Conservation (phyloP, 2,113 vertebrate genomes). For the Tursiops truncatus region DNA sequence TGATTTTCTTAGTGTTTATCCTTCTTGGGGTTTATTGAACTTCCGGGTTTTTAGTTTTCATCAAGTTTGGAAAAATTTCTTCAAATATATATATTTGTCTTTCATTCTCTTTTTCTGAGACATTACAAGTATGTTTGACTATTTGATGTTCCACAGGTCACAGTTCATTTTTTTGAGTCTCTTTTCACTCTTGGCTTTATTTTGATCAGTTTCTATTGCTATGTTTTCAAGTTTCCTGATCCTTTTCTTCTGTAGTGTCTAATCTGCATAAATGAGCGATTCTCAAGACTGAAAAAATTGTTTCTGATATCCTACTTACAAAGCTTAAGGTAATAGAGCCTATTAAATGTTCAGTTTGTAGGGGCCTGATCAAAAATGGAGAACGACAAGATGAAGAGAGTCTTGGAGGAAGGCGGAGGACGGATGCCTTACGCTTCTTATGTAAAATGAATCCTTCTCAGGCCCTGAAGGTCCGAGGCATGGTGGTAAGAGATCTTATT, state of each 20-base stretch:
- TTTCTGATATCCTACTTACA: conserved; percentile 22
- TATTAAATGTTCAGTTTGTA: conserved; percentile 87
- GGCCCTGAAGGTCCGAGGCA: conserved; percentile 96
- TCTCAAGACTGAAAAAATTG: conserved; percentile 3
- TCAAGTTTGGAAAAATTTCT: conserved; percentile 11
- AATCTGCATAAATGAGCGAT: not conserved
- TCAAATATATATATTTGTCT: not conserved
- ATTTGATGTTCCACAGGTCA: not conserved
- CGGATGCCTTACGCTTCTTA: conserved; percentile 94
- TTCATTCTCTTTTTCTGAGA: not conserved
- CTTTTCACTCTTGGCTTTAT: not conserved
- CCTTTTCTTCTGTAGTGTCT: not conserved
- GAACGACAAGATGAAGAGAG: conserved; percentile 98
- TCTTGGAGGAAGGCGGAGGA: conserved; percentile 94
- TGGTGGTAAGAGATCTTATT: conserved; percentile 91
- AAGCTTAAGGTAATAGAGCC: conserved; percentile 39
- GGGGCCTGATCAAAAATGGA: conserved; percentile 97
- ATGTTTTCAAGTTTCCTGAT: not conserved
- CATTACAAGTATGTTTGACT: not conserved
- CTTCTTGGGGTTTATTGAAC: not conserved
- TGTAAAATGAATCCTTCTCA: conserved; percentile 99
- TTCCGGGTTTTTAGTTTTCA: not conserved
- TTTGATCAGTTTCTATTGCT: not conserved
- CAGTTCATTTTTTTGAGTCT: not conserved
- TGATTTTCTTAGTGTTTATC: conserved; percentile 3